Evolutionary conservation across 2,113 vertebrate species (phyloP), one percentile per base, ranked within the genome.

Genomic region (Poecile atricapillus): DNA sequence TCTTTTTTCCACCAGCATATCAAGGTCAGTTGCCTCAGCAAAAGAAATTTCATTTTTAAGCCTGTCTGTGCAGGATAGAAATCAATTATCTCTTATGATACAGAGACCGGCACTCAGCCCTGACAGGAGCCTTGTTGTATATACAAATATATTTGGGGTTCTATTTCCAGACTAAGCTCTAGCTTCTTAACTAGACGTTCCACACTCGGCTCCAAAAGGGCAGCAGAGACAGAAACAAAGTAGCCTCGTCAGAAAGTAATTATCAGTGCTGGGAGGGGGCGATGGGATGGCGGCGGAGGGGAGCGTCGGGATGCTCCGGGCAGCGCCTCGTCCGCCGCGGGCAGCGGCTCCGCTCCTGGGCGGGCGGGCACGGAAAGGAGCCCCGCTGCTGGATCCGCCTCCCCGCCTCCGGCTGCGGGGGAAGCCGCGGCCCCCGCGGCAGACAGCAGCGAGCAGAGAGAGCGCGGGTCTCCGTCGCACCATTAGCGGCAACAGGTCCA

Each of bases 21-120:
- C 89, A 95, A 96, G 89, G 95, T 89, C 91, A 85, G 78, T 94
- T 93, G 84, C 82, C 74, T 79, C 78, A 65, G 94, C 53, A 69
- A 89, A 83, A 95, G 53, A 93, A 91, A 94, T 84, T 84, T 93
- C 56, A 92, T 95, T 95, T 97, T 89, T 78, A 95, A 95, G 89
- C 74, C 83, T 93, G 84, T 76, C 93, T 94, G 81, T 91, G 63
- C 49, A 91, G 58, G 81, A 85, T 87, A 94, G 84, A 91, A 89
- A 95, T 95, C 91, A 95, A 82, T 94, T 96, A 78, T 75, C 39
- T 87, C 47, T 82, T 70, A 67, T 14, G 90, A 70, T 92, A 83
- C 75, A 83, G 71, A 80, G 63, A 55, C 25, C 8, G 3, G 63
- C 0, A 1, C 52, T 80, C 64, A 94, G 80, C 53, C 31, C 93